Percentiles rank a stretch among this genome's conserved stretches.
These are phyloP conservation scores for Oligia fasciuncula DNA, from an alignment of 2,888 invertebrate species.

Conservation along the genomic window DNA sequence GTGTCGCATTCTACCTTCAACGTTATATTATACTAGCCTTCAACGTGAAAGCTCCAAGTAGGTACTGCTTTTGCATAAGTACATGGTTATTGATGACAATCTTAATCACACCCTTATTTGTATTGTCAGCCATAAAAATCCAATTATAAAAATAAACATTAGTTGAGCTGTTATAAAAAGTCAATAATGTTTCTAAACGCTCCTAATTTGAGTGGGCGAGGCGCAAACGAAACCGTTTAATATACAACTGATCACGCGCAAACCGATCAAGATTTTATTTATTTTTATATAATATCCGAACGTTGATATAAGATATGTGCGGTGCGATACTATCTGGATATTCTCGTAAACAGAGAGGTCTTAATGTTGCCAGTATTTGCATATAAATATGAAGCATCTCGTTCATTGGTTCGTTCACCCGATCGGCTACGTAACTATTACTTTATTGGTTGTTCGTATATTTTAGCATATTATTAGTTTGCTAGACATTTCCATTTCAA, in stretches of 20 bases:
- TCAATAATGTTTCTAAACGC: slow-evolving; percentile 3
- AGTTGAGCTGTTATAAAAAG: slow-evolving; percentile 9
- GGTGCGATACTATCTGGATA: slow-evolving; percentile 35
- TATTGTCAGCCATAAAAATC: slow-evolving; percentile 14
- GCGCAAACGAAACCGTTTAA: slow-evolving; percentile 4
- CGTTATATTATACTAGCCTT: no score
- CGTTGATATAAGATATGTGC: slow-evolving; percentile 14
- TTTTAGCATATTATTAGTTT: slow-evolving; percentile 58
- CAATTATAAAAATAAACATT: slow-evolving; percentile 36
- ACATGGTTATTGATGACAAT: not conserved
- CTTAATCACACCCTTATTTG: slow-evolving; percentile 26
- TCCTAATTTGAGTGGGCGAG: slow-evolving; percentile 11
- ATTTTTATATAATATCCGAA: not conserved
- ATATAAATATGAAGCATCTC: slow-evolving; percentile 57
- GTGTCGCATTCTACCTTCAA: not conserved
- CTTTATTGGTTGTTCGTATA: slow-evolving; percentile 56
- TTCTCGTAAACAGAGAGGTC: slow-evolving; percentile 50
- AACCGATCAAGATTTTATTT: slow-evolving; percentile 21
- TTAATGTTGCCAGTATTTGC: slow-evolving; percentile 56
- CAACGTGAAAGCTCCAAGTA: not conserved
- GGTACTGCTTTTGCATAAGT: not conserved
- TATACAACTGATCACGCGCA: slow-evolving; percentile 5
- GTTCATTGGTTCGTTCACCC: slow-evolving; percentile 58
- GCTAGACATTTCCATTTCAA: slow-evolving; percentile 14
- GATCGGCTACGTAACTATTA: slow-evolving; percentile 49